Evolutionary conservation across 2,797 vertebrate species (phyloP).

Genomic region (Phoebastria nigripes): DNA sequence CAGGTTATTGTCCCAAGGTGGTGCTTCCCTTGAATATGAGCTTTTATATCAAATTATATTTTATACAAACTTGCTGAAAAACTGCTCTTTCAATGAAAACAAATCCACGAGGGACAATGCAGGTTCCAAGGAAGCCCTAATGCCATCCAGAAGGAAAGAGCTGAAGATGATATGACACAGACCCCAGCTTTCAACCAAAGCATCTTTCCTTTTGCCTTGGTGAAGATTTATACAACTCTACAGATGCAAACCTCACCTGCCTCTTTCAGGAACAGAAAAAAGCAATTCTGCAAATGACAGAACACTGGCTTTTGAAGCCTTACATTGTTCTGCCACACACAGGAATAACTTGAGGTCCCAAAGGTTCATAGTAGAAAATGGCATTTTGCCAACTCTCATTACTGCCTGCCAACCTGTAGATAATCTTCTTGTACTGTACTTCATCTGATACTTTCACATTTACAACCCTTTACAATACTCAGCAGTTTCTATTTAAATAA

Average conservation of each 20-base stretch:
- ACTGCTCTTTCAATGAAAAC: not conserved
- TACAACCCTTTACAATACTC: conserved; percentile 16
- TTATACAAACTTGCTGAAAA: not conserved
- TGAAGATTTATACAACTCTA: not conserved
- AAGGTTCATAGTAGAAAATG: not conserved
- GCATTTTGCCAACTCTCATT: conserved; percentile 13
- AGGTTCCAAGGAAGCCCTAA: not conserved
- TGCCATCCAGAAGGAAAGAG: not conserved
- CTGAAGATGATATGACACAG: not conserved
- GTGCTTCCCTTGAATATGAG: not conserved
- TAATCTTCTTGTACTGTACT: conserved; percentile 25
- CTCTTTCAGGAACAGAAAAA: not conserved
- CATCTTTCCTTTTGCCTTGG: not conserved
- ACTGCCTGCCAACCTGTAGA: conserved; percentile 31
- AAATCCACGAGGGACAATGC: not conserved
- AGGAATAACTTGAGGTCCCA: conserved; percentile 20
- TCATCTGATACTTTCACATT: conserved; percentile 48
- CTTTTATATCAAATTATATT: not conserved
- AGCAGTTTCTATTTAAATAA: conserved; percentile 52
- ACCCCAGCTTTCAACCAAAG: not conserved
- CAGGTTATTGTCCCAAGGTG: not conserved
- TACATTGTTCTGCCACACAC: not conserved
- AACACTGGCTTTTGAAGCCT: not conserved
- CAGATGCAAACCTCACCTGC: not conserved
- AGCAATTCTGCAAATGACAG: not conserved